phyloP scores from a whole-genome alignment of 23 tunicate genomes.

The Clavelina lepadiformis region DNA sequence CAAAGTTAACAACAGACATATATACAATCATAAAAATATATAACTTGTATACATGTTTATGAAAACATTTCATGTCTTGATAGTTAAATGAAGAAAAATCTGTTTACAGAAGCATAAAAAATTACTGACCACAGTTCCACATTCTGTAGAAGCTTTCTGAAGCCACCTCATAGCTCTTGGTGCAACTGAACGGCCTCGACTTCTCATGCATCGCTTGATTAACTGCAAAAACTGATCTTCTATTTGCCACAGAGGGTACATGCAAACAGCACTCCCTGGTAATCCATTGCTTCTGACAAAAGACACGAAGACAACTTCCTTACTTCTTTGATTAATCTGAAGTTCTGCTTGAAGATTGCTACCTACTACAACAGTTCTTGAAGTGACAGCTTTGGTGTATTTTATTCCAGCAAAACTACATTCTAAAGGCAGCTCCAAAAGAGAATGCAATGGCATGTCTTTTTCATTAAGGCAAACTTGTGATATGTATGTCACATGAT shows the following conservation, averaged over 20 bases:
- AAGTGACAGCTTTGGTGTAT: slow-evolving; percentile 48
- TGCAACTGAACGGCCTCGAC: neutral
- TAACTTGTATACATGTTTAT: too few relatives aligned
- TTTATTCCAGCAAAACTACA: slow-evolving; percentile 22
- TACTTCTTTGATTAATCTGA: neutral
- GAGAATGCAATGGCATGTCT: slow-evolving; percentile 16
- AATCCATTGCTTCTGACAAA: slow-evolving; percentile 18
- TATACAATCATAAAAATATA: too few relatives aligned
- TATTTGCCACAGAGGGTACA: slow-evolving; percentile 52
- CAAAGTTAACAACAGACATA: too few relatives aligned
- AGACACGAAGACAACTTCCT: slow-evolving; percentile 58
- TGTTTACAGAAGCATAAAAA: too few relatives aligned
- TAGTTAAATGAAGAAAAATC: too few relatives aligned
- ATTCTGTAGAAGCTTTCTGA: neutral
- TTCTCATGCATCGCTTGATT: slow-evolving; percentile 32
- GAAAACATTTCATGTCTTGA: too few relatives aligned
- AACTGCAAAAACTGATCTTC: slow-evolving; percentile 28
- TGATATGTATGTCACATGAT: slow-evolving; percentile 33
- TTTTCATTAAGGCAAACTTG: slow-evolving; percentile 56
- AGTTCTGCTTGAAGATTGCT: slow-evolving; percentile 4
- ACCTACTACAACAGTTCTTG: slow-evolving; percentile 50
- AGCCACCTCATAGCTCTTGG: slow-evolving; percentile 24
- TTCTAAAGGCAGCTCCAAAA: slow-evolving; percentile 49
- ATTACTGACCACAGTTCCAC: slow-evolving; percentile 28
- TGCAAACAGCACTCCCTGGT: slow-evolving; percentile 56